Conservation (phyloP, 2,888 invertebrate genomes). For the Drosophila rellima region DNA sequence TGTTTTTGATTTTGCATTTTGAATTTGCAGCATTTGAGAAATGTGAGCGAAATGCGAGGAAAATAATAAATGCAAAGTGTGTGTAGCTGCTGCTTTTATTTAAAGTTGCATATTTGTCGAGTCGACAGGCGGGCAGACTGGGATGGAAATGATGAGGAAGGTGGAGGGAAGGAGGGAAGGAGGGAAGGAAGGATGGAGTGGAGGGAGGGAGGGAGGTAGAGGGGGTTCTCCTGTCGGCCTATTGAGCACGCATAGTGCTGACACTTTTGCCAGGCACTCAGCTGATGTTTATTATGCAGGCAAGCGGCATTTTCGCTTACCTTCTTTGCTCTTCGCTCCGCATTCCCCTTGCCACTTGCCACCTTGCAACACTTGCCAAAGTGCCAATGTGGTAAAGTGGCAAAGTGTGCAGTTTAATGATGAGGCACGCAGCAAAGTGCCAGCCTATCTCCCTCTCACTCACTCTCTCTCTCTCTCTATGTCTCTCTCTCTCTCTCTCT, state of each 20-base stretch:
- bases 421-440: constrained; percentile 46
- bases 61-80: constrained; percentile 62
- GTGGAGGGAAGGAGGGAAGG: neutral
- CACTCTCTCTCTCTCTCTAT: neutral
- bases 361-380: constrained; percentile 42
- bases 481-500: neutral
- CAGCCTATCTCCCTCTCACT: neutral
- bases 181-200: constrained; percentile 1
- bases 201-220: neutral
- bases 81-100: constrained; percentile 34
- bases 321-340: neutral
- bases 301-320: constrained; percentile 35
- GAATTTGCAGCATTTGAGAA: constrained; percentile 38
- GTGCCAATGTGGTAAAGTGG: constrained; percentile 36
- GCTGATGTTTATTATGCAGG: constrained; percentile 57
- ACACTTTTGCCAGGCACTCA: constrained; percentile 52
- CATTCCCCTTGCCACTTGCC: no score
- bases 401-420: constrained; percentile 50
- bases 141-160: neutral
- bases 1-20: constrained; percentile 2
- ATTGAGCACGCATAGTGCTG: constrained; percentile 73
- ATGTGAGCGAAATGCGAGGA: constrained; percentile 44
- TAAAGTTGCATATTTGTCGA: constrained; percentile 53
- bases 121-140: constrained; percentile 5
- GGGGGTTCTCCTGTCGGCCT: constrained; percentile 44